Evolutionary conservation across 64 coral and sea anemone genomes (phyloP).

Genomic region (Stichodactyla helianthus): DNA sequence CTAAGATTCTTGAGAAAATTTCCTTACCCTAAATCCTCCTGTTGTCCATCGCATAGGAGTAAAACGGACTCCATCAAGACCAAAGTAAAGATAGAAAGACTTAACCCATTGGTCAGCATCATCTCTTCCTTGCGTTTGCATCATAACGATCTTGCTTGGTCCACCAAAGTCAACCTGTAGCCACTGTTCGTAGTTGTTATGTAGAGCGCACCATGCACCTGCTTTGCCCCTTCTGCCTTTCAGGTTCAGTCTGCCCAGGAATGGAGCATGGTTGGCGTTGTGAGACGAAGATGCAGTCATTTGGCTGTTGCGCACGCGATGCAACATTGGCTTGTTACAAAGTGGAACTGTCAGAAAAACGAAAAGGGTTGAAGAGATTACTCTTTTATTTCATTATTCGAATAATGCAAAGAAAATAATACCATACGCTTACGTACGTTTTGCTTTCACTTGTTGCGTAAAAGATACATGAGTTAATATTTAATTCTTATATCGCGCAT

Average conservation of each 20-base stretch:
- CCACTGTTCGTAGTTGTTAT: constrained; percentile 77
- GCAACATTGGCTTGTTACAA: constrained; percentile 21
- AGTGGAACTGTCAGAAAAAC: constrained; percentile 2
- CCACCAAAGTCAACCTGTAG: constrained; percentile 49
- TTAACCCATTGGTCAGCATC: constrained; percentile 53
- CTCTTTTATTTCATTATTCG: not conserved
- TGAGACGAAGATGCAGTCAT: constrained; percentile 21
- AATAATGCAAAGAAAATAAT: too few relatives aligned
- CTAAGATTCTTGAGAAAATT: not conserved
- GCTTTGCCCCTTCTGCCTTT: not conserved
- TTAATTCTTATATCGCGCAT: too few relatives aligned
- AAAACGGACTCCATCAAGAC: constrained; percentile 48
- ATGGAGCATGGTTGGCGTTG: constrained; percentile 26
- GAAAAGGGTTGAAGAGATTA: not conserved
- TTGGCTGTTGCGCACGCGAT: not conserved
- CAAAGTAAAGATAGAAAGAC: constrained; percentile 26
- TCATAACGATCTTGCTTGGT: constrained; percentile 40
- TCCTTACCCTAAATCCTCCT: constrained; percentile 27
- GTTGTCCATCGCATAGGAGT: not conserved
- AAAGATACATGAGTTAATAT: too few relatives aligned
- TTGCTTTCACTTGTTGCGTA: too few relatives aligned
- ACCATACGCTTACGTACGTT: too few relatives aligned
- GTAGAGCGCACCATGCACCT: constrained; percentile 49
- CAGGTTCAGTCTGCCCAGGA: constrained; percentile 30
- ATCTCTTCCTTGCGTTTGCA: constrained; percentile 38